A percentile compares a stretch with the other conserved stretches of the same genome.
phyloP scores from a whole-genome alignment of 2,113 vertebrate genomes.

The Mormyrus lacerda region DNA sequence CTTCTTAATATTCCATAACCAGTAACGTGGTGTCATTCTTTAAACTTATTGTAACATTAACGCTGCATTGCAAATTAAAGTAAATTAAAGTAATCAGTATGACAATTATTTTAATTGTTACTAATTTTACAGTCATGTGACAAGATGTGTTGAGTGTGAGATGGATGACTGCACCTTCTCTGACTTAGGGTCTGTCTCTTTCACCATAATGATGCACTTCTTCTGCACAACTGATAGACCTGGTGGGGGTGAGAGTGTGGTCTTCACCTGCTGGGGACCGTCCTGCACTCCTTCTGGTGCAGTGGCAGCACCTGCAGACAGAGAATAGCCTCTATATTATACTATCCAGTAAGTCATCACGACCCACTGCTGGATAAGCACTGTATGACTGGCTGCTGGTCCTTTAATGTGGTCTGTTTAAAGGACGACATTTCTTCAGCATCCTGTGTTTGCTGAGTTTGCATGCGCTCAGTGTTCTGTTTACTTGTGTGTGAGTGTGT shows the following conservation, averaged over 20 bases:
- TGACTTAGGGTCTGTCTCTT: constrained; percentile 49
- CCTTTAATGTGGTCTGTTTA: background rate
- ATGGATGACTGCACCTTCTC: constrained; percentile 44
- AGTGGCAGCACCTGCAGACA: background rate
- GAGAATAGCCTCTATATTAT: background rate
- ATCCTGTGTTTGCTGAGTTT: background rate
- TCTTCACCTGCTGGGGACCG: constrained; percentile 33
- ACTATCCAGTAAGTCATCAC: background rate
- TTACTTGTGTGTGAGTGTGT: background rate
- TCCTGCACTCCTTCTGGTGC: constrained; percentile 32
- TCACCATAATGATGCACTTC: constrained; percentile 44
- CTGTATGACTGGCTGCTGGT: background rate
- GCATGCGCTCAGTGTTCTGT: background rate
- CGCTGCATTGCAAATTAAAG: background rate
- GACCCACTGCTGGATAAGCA: background rate
- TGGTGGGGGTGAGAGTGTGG: constrained; percentile 53
- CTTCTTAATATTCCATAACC: background rate
- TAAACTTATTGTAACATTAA: background rate
- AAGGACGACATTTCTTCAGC: background rate
- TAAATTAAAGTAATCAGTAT: background rate
- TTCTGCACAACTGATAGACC: constrained; percentile 52
- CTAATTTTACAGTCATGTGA: background rate
- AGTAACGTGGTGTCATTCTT: background rate
- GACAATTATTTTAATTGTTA: background rate
- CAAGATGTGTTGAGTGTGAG: background rate